Percentiles rank a stretch among this genome's conserved stretches.
Evolutionary conservation across 92 coral and sea anemone genomes (phyloP).

Genomic region (Blastomussa wellsi): DNA sequence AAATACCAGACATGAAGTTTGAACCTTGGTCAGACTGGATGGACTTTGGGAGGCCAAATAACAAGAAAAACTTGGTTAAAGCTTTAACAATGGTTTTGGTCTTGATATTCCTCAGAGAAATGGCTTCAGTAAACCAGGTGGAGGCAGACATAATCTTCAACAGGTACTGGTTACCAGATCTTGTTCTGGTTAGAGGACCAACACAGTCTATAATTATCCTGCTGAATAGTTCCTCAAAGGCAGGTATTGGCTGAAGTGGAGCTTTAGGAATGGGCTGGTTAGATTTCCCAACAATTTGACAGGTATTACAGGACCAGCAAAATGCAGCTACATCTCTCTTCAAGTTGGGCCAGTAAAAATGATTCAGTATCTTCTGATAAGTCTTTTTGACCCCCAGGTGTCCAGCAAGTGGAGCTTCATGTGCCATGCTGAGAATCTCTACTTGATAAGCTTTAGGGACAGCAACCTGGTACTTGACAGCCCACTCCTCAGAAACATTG

Average conservation of each 20-base stretch:
- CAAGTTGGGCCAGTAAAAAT: slow-evolving; percentile 62
- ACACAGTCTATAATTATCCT: slow-evolving; percentile 39
- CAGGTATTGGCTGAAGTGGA: slow-evolving; percentile 57
- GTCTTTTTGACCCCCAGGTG: slow-evolving; percentile 60
- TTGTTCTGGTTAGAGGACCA: slow-evolving; percentile 62
- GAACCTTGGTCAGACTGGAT: slow-evolving; percentile 77
- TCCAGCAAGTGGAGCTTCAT: slow-evolving; percentile 58
- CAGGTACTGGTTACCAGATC: slow-evolving; percentile 61
- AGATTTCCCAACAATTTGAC: slow-evolving; percentile 54
- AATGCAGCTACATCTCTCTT: slow-evolving; percentile 51
- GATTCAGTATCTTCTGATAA: slow-evolving; percentile 37
- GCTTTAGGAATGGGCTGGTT: slow-evolving; percentile 59
- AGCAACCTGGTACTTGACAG: slow-evolving; percentile 53
- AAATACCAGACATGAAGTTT: slow-evolving; percentile 65
- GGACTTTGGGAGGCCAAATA: slow-evolving; percentile 60
- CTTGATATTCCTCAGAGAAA: slow-evolving; percentile 61
- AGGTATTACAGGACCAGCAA: slow-evolving; percentile 53
- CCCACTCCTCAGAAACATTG: slow-evolving; percentile 58
- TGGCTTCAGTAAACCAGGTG: slow-evolving; percentile 48
- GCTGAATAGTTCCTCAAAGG: slow-evolving; percentile 58
- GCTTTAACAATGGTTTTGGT: slow-evolving; percentile 57
- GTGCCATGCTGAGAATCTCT: slow-evolving; percentile 52
- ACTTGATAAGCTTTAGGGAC: slow-evolving; percentile 35
- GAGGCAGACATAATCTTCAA: slow-evolving; percentile 59
- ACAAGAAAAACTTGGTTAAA: slow-evolving; percentile 56